A percentile compares a stretch with the other conserved stretches of the same genome.
Conservation (phyloP, 2,113 vertebrate species). For the Myrmophylax atrothorax region DNA sequence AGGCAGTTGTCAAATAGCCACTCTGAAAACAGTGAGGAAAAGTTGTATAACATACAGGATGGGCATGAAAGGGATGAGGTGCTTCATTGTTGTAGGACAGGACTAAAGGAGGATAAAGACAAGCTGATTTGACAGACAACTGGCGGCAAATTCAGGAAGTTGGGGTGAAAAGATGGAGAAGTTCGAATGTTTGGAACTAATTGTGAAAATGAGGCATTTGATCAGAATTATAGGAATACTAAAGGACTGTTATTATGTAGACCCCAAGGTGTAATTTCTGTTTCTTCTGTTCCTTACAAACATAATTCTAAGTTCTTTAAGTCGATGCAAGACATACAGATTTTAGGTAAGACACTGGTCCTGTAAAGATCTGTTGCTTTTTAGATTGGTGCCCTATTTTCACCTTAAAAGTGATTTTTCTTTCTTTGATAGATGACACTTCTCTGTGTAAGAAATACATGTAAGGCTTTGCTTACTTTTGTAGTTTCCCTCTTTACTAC, state of each 20-base stretch:
- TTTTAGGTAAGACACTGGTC: neutral
- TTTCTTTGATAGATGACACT: neutral
- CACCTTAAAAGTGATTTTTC: neutral
- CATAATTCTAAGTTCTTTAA: neutral
- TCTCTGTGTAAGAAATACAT: neutral
- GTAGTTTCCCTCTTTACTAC: neutral
- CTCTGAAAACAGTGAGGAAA: neutral
- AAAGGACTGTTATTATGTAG: neutral
- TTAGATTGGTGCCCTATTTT: neutral
- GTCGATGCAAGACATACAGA: neutral
- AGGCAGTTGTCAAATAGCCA: neutral
- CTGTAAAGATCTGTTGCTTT: neutral
- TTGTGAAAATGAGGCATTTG: neutral
- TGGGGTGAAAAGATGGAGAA: neutral
- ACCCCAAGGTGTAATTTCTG: neutral
- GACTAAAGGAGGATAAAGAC: neutral
- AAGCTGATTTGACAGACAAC: neutral
- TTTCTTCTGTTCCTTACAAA: neutral
- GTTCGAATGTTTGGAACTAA: neutral
- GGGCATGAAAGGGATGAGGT: neutral
- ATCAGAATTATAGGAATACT: neutral
- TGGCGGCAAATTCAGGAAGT: neutral
- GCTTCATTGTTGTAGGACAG: rapidly evolving
- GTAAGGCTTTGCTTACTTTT: neutral
- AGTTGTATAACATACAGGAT: rapidly evolving